Evolutionary conservation across 2,113 vertebrate genomes (phyloP).

Genomic region (Notothenia coriiceps): DNA sequence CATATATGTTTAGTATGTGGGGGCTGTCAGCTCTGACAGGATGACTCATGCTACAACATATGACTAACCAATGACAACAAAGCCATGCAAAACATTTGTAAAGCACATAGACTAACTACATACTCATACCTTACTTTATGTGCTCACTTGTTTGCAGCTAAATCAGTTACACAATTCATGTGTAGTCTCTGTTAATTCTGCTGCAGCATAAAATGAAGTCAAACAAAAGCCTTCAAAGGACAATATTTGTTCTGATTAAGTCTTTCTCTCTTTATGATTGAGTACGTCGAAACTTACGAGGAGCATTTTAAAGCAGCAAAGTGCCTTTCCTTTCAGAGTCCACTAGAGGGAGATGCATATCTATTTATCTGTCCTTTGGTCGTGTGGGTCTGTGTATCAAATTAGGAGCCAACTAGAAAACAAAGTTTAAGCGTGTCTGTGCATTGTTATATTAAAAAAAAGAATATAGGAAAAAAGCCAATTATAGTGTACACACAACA

Average conservation of each 20-base stretch:
- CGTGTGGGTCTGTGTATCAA: neutral
- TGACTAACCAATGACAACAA: neutral
- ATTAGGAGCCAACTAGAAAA: neutral
- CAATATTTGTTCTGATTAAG: neutral
- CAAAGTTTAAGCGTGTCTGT: slow-evolving; percentile 23
- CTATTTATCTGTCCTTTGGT: slow-evolving; percentile 34
- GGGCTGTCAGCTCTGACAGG: neutral
- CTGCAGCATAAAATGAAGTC: neutral
- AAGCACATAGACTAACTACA: neutral
- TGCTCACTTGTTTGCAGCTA: neutral
- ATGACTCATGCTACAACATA: neutral
- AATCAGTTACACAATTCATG: neutral
- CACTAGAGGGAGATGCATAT: slow-evolving; percentile 77
- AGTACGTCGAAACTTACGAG: neutral
- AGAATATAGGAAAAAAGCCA: neutral
- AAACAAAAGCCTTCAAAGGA: neutral
- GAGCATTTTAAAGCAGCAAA: slow-evolving; percentile 23
- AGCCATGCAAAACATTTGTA: neutral
- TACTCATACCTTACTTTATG: neutral
- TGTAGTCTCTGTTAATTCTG: neutral
- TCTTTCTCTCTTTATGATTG: neutral
- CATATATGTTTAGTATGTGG: neutral
- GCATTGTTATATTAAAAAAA: slow-evolving; percentile 10
- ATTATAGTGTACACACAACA: neutral
- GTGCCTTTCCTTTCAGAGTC: slow-evolving; percentile 17